Percentiles rank a stretch among this genome's conserved stretches.
Evolutionary conservation across 2,113 vertebrate species (phyloP).

Genomic region (Athene cunicularia): DNA sequence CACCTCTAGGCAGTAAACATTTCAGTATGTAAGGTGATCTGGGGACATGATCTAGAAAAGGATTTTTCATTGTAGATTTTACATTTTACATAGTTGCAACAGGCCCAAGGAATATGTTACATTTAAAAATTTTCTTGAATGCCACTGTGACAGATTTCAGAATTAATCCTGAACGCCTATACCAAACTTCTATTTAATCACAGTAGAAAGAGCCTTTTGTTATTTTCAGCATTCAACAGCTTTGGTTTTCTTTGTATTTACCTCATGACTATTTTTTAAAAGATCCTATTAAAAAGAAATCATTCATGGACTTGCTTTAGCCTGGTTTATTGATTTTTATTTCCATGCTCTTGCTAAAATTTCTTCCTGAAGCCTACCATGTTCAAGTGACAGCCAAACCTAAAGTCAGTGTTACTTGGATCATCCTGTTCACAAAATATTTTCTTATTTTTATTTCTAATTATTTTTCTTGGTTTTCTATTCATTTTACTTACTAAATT

Average conservation of each 20-base stretch:
- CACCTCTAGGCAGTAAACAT: rapidly evolving
- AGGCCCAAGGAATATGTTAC: background rate
- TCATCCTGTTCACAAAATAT: background rate
- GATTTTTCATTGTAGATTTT: background rate
- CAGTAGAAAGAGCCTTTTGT: background rate
- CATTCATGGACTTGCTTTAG: background rate
- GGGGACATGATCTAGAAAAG: background rate
- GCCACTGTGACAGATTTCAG: background rate
- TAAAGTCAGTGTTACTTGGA: background rate
- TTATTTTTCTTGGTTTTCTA: background rate
- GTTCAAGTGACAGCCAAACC: background rate
- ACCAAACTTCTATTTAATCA: background rate
- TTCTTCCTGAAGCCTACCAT: background rate
- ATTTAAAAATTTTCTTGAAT: background rate
- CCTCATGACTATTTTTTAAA: background rate
- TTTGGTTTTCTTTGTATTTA: background rate
- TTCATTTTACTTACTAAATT: background rate
- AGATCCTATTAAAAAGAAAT: background rate
- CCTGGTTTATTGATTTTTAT: background rate
- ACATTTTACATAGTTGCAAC: background rate
- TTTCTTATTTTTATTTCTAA: background rate
- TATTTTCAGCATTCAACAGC: background rate
- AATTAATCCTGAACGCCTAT: background rate
- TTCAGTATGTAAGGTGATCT: background rate
- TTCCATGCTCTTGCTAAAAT: background rate